These are phyloP conservation scores for Ctenodactylus gundi DNA, from an alignment of 2,113 vertebrate species.

Conservation along the genomic window DNA sequence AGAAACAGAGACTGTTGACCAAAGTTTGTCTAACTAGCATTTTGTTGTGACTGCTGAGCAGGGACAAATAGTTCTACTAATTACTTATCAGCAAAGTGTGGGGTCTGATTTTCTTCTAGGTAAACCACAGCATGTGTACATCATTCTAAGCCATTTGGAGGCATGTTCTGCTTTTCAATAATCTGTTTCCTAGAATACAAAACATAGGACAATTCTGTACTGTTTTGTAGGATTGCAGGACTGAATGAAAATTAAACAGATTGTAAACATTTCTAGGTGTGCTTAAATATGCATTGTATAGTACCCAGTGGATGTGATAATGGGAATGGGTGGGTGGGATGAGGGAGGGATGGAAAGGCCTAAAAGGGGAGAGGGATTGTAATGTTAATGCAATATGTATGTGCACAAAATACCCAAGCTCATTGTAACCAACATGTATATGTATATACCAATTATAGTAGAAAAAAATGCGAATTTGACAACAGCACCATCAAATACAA, in stretches of 20 bases:
- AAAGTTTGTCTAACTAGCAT: not conserved
- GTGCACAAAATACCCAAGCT: no score
- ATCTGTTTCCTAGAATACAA: not conserved
- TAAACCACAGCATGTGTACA: no score
- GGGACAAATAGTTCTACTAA: not conserved
- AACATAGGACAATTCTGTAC: not conserved
- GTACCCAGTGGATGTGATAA: no score
- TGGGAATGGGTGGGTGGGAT: no score
- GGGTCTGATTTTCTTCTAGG: not conserved
- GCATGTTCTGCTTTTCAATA: not conserved
- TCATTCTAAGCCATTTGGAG: no score
- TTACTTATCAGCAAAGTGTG: not conserved
- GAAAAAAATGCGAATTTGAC: no score
- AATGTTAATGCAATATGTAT: no score
- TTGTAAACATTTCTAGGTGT: not conserved
- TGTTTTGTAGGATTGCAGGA: not conserved
- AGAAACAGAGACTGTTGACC: not conserved
- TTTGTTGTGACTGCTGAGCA: not conserved
- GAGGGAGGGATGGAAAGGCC: no score
- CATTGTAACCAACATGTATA: no score
- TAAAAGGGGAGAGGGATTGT: no score
- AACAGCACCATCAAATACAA: not conserved
- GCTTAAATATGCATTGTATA: not conserved
- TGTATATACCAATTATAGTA: no score
- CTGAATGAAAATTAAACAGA: not conserved